Evolutionary conservation across 2,888 invertebrate genomes (phyloP).

Genomic region (Bembecia ichneumoniformis): DNA sequence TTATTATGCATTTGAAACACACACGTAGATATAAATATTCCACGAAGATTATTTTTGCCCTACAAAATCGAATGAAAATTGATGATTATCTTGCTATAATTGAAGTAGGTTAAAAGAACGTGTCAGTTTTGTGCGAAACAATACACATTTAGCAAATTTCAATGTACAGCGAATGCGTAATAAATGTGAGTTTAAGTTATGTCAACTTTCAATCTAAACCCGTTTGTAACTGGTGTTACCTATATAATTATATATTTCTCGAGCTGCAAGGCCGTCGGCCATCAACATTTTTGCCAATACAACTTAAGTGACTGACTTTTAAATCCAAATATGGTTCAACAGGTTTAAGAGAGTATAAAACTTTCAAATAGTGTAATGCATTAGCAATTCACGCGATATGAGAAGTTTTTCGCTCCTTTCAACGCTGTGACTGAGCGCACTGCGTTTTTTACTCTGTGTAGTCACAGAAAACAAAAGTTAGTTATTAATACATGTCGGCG

Average conservation of each 20-base stretch:
- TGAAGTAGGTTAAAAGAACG: constrained; percentile 40
- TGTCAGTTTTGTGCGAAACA: not conserved
- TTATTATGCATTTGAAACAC: too few species aligned
- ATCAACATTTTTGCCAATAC: not conserved
- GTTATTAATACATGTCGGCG: too few species aligned
- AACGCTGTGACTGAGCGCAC: too few species aligned
- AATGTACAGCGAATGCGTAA: not conserved
- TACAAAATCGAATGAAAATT: not conserved
- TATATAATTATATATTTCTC: not conserved
- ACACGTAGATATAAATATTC: too few species aligned
- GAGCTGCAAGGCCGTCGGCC: not conserved
- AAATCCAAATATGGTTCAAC: not conserved
- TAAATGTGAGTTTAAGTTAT: not conserved
- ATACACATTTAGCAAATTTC: not conserved
- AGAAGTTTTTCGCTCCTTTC: too few species aligned
- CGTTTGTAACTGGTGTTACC: not conserved
- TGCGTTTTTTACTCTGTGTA: too few species aligned
- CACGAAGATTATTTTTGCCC: not conserved
- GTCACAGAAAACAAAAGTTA: too few species aligned
- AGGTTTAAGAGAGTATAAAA: not conserved
- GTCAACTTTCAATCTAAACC: not conserved
- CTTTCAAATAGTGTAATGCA: not conserved
- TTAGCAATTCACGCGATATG: not conserved
- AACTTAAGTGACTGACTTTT: not conserved
- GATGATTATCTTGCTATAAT: constrained; percentile 24